Evolutionary conservation across 2,888 invertebrate species (phyloP).

Genomic region (Noctuana brunneofusca): DNA sequence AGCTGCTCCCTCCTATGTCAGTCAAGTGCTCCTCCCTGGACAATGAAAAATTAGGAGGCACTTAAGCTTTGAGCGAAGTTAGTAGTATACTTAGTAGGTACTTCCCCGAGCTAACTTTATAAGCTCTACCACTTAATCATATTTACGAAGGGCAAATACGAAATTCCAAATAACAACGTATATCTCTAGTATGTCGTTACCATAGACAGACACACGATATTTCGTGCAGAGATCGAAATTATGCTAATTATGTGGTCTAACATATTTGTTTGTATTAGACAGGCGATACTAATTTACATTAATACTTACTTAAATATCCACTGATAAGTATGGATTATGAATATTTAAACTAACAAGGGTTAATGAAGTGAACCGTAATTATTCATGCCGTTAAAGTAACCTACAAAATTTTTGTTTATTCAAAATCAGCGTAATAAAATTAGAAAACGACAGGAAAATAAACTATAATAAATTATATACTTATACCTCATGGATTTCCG

Average conservation of each 20-base stretch:
- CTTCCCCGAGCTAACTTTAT: no score
- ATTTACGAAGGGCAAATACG: no score
- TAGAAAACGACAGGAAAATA: neutral
- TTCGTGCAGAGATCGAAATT: neutral
- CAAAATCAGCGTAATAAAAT: neutral
- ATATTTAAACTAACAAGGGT: constrained; percentile 7
- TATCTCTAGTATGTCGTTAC: no score
- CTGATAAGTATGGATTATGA: constrained; percentile 14
- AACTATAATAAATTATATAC: no score
- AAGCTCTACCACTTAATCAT: no score
- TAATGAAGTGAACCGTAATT: constrained; percentile 14
- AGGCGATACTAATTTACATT: constrained; percentile 4
- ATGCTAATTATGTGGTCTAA: constrained; percentile 7
- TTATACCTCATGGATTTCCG: no score
- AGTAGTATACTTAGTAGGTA: no score
- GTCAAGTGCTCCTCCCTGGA: no score
- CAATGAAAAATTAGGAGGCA: no score
- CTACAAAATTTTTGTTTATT: neutral
- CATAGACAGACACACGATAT: neutral
- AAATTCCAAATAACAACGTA: no score
- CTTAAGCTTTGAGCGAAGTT: no score
- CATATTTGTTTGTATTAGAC: constrained; percentile 11
- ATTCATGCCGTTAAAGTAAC: constrained; percentile 6
- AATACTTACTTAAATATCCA: constrained; percentile 8
- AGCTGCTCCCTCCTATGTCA: no score